Evolutionary conservation across 2,113 vertebrate species (phyloP).

Genomic region (Lipotes vexillifer): DNA sequence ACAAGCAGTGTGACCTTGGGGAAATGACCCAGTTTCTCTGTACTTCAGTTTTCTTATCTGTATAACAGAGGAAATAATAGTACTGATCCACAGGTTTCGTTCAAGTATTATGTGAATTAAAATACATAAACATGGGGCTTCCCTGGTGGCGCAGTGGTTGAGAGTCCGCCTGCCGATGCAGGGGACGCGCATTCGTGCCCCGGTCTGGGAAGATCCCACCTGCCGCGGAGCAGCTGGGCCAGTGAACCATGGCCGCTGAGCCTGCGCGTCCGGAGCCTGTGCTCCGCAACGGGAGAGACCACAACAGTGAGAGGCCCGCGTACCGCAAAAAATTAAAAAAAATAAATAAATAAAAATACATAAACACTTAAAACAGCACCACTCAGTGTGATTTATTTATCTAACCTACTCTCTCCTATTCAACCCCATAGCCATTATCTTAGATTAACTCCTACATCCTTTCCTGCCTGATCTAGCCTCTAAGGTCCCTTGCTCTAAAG

Average conservation of each 20-base stretch:
- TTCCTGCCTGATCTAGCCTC: not conserved
- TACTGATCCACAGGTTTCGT: not conserved
- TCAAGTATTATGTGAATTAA: not conserved
- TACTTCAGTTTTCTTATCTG: not conserved
- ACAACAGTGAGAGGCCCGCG: too few species aligned
- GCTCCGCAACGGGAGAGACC: too few species aligned
- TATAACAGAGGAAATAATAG: not conserved
- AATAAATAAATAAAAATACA: not conserved
- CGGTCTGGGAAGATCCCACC: too few species aligned
- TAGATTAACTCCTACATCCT: not conserved
- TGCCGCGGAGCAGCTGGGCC: too few species aligned
- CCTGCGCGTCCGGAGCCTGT: too few species aligned
- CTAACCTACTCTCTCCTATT: not conserved
- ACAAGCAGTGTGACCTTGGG: not conserved
- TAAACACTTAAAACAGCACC: not conserved
- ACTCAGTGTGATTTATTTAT: not conserved
- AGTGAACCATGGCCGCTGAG: too few species aligned
- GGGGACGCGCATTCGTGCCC: too few species aligned
- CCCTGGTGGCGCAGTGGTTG: too few species aligned
- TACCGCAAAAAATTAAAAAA: too few species aligned
- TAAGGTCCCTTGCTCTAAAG: not conserved
- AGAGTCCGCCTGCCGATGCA: too few species aligned
- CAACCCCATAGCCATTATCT: not conserved
- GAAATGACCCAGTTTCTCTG: not conserved
- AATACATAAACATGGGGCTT: not conserved